Conservation (phyloP, 2,797 vertebrate species). For the Huso huso region DNA sequence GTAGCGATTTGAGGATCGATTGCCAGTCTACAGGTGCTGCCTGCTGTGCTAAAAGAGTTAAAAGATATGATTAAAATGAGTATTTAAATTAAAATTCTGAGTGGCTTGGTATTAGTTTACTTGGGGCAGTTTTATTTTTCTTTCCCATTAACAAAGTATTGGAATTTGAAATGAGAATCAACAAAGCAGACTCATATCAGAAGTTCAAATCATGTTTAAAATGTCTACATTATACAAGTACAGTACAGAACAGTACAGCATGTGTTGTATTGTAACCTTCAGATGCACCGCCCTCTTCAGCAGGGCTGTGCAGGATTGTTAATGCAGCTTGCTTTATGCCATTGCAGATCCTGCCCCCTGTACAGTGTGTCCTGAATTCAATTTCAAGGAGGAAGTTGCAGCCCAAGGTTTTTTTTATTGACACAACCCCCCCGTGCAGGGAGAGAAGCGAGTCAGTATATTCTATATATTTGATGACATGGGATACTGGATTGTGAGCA, state of each 20-base stretch:
- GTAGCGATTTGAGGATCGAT: no score
- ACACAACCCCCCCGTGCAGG: no score
- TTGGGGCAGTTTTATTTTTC: slow-evolving; percentile 24
- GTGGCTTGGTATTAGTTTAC: slow-evolving; percentile 27
- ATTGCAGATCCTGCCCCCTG: background rate
- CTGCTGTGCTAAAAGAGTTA: no score
- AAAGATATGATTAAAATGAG: no score
- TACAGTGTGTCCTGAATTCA: background rate
- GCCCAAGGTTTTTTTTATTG: background rate
- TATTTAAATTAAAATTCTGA: no score
- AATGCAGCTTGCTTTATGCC: background rate
- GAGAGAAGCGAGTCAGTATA: background rate
- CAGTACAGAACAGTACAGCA: slow-evolving; percentile 15
- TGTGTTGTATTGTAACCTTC: slow-evolving; percentile 11
- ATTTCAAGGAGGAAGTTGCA: background rate
- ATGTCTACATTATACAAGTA: slow-evolving; percentile 4
- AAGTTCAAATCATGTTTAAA: background rate
- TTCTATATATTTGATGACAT: background rate
- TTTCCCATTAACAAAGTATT: slow-evolving; percentile 18
- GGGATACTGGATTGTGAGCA: background rate
- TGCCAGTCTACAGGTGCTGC: no score
- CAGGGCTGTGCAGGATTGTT: background rate
- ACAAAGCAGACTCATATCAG: no score
- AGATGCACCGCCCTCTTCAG: background rate
- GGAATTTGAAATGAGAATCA: background rate